A percentile compares a stretch with the other conserved stretches of the same genome.
Evolutionary conservation across 2,888 invertebrate species (phyloP).

Genomic region (Hydraecia micacea): DNA sequence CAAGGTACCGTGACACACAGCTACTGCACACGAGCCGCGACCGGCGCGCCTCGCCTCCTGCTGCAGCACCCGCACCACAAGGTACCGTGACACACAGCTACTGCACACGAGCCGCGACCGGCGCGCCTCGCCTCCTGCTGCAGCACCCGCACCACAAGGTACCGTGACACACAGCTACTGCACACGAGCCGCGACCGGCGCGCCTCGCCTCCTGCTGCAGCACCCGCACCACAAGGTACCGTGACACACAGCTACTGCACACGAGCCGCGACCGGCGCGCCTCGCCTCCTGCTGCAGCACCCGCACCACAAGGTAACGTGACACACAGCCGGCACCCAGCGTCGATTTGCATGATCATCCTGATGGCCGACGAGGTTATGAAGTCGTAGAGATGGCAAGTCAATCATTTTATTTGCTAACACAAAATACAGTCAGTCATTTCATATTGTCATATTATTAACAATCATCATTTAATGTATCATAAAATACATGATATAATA

Average conservation of each 20-base stretch:
- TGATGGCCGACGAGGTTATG: background rate
- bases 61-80: background rate
- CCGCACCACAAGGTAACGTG: conserved; percentile 63
- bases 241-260: conserved; percentile 8
- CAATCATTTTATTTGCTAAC: background rate
- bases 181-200: conserved; percentile 76
- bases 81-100: conserved; percentile 3
- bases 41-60: no score
- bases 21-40: no score
- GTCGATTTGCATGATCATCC: background rate
- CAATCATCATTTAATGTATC: background rate
- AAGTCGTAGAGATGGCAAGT: background rate
- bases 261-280: conserved; percentile 80
- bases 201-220: conserved; percentile 78
- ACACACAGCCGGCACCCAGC: background rate
- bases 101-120: background rate
- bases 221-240: conserved; percentile 65
- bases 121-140: conserved; percentile 7
- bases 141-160: conserved; percentile 31
- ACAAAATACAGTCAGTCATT: conserved; percentile 38
- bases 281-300: conserved; percentile 74
- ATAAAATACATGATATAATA: background rate
- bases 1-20: conserved; percentile 19
- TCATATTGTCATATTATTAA: background rate
- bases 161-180: conserved; percentile 8